Conservation (phyloP, 2,797 vertebrate genomes). For the Myotis planiceps region DNA sequence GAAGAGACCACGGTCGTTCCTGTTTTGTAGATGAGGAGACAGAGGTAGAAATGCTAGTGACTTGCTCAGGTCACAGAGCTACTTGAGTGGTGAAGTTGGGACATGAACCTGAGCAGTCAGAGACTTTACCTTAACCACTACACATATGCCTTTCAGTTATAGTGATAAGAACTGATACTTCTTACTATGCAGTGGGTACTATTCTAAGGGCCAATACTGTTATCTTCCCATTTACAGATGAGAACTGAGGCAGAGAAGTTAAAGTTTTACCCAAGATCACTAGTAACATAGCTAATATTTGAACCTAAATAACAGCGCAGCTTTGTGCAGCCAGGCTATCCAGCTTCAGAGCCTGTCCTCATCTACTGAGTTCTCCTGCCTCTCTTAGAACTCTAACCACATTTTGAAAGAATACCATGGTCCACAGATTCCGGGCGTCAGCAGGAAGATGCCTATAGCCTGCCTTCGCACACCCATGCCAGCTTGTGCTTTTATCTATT, state of each 20-base stretch:
- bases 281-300: neutral
- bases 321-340: neutral
- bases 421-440: neutral
- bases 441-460: neutral
- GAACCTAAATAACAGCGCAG: neutral
- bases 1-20: neutral
- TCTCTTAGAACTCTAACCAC: neutral
- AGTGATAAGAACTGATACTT: neutral
- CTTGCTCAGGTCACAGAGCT: neutral
- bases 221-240: neutral
- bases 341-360: neutral
- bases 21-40: neutral
- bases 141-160: rapidly evolving
- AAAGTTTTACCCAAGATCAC: neutral
- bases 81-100: neutral
- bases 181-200: neutral
- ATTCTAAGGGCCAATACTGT: neutral
- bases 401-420: neutral
- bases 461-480: neutral
- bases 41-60: neutral
- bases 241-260: neutral
- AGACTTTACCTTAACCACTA: neutral
- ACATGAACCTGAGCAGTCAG: neutral
- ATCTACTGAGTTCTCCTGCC: neutral
- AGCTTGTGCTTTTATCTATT: neutral